Conservation (phyloP, 2,113 vertebrate genomes). For the Osmerus eperlanus region DNA sequence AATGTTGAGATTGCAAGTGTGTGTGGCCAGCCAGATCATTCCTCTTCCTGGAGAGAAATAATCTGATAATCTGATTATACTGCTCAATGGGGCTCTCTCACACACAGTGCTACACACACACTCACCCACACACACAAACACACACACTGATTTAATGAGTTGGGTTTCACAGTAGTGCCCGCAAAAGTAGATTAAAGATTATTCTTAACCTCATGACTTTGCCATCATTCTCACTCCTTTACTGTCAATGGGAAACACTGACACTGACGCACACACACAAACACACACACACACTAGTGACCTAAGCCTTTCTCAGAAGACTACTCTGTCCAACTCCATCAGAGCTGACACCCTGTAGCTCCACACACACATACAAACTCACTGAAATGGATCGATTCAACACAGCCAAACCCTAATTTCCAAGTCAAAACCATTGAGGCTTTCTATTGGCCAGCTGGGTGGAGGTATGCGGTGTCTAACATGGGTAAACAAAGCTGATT, state of each 20-base stretch:
- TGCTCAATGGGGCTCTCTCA: slow-evolving; percentile 33
- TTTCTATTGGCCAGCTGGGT: slow-evolving; percentile 31
- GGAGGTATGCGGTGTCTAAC: slow-evolving; percentile 2
- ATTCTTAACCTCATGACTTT: slow-evolving; percentile 19
- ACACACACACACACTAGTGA: not conserved
- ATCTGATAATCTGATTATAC: slow-evolving; percentile 62
- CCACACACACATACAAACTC: not conserved
- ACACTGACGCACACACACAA: not conserved
- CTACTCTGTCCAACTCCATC: not conserved
- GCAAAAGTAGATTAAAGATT: slow-evolving; percentile 11
- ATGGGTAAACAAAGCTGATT: slow-evolving; percentile 19
- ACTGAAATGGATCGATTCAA: not conserved
- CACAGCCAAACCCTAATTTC: too few species aligned
- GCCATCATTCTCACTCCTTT: slow-evolving; percentile 37
- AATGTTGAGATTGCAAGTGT: not conserved
- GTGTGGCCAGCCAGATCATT: slow-evolving; percentile 11
- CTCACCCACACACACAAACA: not conserved
- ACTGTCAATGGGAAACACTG: slow-evolving; percentile 19
- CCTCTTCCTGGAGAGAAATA: slow-evolving; percentile 37
- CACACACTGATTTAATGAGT: slow-evolving; percentile 20
- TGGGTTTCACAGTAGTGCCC: not conserved
- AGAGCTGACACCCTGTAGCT: not conserved
- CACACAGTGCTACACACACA: slow-evolving; percentile 3
- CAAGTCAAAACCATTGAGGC: slow-evolving; percentile 5
- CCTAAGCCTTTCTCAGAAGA: not conserved